Evolutionary conservation across 2,113 vertebrate species (phyloP), one percentile per base, ranked within the genome.

Genomic region (Chunga burmeisteri): DNA sequence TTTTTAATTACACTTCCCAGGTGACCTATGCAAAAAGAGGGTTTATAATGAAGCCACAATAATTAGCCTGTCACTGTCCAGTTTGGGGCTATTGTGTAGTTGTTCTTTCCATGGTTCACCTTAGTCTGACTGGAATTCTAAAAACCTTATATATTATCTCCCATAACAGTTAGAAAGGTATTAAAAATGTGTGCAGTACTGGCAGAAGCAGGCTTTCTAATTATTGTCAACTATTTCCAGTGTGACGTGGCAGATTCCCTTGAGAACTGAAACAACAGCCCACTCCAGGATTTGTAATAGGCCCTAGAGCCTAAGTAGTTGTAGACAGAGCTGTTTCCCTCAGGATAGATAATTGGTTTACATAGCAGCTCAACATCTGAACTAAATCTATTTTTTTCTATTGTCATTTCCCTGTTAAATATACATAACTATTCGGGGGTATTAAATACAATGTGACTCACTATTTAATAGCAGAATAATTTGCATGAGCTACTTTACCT

Each of bases 1-100:
- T 99, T 99, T 99, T 99, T 99, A 99, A 99, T 99, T 99, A 99
- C 98, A 99, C 98, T 99, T 99, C 98, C 98, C 98, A 98, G 98
- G 98, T 99, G 99, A 99, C 99, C 99, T 99, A 98, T 99, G 99
- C 98, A 98, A 98, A 99, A 98, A 99, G 98, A 98, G 98, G 98
- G 99, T 99, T 99, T 98, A 99, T 99, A 99, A 99, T 98, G 98
- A 99, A 98, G 98, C 98, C 98, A 98, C 98, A 98, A 98, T 99
- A 99, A 99, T 99, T 99, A 99, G 98, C 98, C 98, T 99, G 99
- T 99, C 99, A 99, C 97, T 98, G 98, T 99, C 99, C 99, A 98
- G 99, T 99, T 99, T 99, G 98, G 98, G 98, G 98, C 98, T 99
- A 99, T 99, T 99, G 99, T 99, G 98, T 98, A 95, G 98, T 97